These are phyloP conservation scores for Augochlora pura DNA, from an alignment of 1,140 invertebrate species.

Conservation along the genomic window DNA sequence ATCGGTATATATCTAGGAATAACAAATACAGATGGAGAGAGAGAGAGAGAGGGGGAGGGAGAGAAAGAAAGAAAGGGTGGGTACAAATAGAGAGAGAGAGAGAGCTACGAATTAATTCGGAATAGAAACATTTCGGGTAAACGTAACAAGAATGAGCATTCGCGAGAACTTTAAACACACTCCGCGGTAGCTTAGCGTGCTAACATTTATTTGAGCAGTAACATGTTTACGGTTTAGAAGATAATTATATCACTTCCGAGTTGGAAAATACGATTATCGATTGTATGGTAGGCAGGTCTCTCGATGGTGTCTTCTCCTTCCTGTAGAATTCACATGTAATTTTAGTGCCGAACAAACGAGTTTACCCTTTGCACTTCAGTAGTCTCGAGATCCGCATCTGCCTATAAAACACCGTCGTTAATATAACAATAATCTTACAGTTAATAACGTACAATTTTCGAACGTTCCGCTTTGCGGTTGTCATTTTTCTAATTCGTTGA, in stretches of 20 bases:
- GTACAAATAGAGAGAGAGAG: neutral
- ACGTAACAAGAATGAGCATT: neutral
- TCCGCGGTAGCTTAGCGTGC: neutral
- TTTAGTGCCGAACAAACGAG: no score
- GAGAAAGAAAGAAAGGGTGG: neutral
- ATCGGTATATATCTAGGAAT: neutral
- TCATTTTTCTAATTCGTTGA: no score
- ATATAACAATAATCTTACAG: no score
- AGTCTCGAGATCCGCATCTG: neutral
- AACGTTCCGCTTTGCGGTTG: no score
- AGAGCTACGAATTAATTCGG: neutral
- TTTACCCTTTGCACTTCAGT: neutral
- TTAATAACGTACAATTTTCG: no score
- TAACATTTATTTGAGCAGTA: neutral
- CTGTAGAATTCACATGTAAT: neutral
- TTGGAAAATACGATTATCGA: neutral
- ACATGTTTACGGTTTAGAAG: neutral
- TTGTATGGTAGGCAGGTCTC: slow-evolving; percentile 2
- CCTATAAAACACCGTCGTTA: no score
- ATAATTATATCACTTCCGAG: neutral
- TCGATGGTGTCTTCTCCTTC: neutral
- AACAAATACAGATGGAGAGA: slow-evolving; percentile 8
- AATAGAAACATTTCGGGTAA: neutral
- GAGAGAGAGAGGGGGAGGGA: neutral
- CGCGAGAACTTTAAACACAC: neutral